Conservation (phyloP, 2,113 vertebrate genomes). For the Bombycilla garrulus region DNA sequence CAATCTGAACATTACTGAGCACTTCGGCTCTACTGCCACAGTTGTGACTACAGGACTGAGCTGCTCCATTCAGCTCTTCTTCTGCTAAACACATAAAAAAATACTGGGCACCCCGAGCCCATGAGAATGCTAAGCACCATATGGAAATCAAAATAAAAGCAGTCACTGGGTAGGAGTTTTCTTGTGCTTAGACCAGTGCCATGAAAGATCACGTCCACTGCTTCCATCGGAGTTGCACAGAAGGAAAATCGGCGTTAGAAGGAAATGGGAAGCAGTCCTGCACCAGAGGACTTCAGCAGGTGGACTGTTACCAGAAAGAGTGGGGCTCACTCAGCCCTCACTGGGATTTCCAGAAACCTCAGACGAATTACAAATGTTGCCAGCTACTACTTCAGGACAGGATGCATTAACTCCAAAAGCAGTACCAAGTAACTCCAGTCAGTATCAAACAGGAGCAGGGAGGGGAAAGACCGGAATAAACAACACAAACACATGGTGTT, state of each 20-base stretch:
- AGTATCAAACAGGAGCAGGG: neutral
- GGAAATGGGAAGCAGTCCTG: neutral
- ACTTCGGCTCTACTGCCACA: neutral
- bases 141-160: neutral
- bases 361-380: neutral
- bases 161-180: neutral
- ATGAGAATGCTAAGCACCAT: neutral
- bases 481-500: neutral
- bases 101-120: neutral
- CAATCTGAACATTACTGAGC: neutral
- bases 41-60: neutral
- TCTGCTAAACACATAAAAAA: neutral
- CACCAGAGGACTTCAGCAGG: neutral
- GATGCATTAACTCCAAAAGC: neutral
- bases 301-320: neutral
- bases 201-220: neutral
- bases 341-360: neutral
- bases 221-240: neutral
- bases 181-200: neutral
- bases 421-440: too few species aligned
- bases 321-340: neutral
- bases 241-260: neutral
- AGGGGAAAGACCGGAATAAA: neutral
- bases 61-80: neutral
- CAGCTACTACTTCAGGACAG: neutral